These are phyloP conservation scores for Diabrotica balteata DNA, from an alignment of 2,888 invertebrate genomes.

Conservation along the genomic window DNA sequence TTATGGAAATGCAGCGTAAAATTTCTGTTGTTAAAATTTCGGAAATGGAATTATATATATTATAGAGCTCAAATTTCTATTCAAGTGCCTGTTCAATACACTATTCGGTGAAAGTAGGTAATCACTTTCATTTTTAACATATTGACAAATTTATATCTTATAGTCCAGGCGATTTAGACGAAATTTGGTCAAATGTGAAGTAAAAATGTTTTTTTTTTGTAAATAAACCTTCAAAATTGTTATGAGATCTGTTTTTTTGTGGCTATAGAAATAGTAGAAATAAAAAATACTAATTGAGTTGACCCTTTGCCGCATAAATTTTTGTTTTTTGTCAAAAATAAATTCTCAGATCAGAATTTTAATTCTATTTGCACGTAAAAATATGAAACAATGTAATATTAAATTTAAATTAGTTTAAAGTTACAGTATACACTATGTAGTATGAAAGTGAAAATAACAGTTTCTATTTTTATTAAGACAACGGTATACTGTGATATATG, in stretches of 20 bases:
- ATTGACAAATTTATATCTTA: conserved; percentile 19
- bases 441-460: too few relatives aligned
- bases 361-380: too few relatives aligned
- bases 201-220: too few relatives aligned
- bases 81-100: conserved; percentile 19
- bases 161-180: not conserved
- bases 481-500: too few relatives aligned
- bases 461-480: too few relatives aligned
- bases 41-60: not conserved
- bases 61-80: conserved; percentile 18
- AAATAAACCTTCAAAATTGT: not conserved
- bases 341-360: too few relatives aligned
- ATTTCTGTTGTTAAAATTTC: not conserved
- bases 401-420: too few relatives aligned
- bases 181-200: not conserved
- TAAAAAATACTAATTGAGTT: too few relatives aligned
- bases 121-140: conserved; percentile 18
- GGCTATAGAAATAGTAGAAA: not conserved
- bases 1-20: conserved; percentile 12
- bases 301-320: too few relatives aligned
- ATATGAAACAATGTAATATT: too few relatives aligned
- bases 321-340: too few relatives aligned
- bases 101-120: conserved; percentile 16
- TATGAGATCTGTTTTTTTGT: not conserved
- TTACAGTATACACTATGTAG: too few relatives aligned